Evolutionary conservation across 2,113 vertebrate genomes (phyloP).

Genomic region (Excalfactoria chinensis): DNA sequence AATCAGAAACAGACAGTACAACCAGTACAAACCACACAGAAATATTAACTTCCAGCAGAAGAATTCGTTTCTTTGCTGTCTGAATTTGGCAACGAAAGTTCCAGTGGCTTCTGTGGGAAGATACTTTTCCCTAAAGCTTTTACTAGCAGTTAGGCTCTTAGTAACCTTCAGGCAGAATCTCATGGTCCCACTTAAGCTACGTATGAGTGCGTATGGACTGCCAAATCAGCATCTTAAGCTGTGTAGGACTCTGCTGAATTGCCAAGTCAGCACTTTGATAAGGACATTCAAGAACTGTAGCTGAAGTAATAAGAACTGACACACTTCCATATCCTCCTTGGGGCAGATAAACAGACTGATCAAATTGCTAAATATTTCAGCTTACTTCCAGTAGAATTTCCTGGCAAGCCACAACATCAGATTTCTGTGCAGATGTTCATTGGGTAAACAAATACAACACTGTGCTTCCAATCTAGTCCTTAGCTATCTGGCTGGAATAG

Average conservation of each 20-base stretch:
- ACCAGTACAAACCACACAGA: not conserved
- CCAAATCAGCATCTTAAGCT: not conserved
- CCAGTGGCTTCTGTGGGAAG: not conserved
- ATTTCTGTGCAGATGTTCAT: slow-evolving; percentile 34
- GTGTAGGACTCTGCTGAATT: not conserved
- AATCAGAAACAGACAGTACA: not conserved
- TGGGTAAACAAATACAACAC: not conserved
- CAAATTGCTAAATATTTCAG: slow-evolving; percentile 40
- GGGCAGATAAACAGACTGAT: not conserved
- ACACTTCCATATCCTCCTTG: not conserved
- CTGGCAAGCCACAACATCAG: not conserved
- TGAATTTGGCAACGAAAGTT: not conserved
- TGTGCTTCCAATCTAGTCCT: not conserved
- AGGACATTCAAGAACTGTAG: not conserved
- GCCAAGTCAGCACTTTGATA: not conserved
- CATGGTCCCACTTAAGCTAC: not conserved
- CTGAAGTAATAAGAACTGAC: slow-evolving; percentile 31
- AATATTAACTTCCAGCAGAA: not conserved
- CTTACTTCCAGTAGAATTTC: not conserved
- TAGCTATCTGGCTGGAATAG: not conserved
- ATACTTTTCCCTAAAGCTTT: not conserved
- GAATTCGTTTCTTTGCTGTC: not conserved
- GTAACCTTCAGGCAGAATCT: not conserved
- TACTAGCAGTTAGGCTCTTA: not conserved
- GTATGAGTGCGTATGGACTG: not conserved